Conservation (phyloP, 2,797 vertebrate genomes). For the Pantherophis alleghaniensis region DNA sequence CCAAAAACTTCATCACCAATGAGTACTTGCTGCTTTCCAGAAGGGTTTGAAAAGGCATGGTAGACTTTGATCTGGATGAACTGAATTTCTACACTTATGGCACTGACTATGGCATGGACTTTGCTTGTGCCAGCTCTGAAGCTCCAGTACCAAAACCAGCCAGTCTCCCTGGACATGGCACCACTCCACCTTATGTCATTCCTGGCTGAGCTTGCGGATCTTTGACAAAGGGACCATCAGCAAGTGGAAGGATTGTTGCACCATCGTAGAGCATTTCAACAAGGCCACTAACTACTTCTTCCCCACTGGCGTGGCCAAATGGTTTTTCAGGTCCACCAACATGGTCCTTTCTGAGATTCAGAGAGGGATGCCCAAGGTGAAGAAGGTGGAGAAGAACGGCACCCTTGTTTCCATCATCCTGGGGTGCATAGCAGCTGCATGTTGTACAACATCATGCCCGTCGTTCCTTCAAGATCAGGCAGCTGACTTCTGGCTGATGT, state of each 20-base stretch:
- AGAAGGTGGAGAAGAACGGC: constrained; percentile 90
- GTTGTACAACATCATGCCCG: constrained; percentile 92
- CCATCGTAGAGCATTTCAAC: constrained; percentile 86
- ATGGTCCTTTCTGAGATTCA: no score
- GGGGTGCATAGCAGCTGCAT: constrained; percentile 92
- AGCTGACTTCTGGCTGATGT: constrained; percentile 58
- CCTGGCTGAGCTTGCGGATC: constrained; percentile 93
- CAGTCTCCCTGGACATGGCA: constrained; percentile 94
- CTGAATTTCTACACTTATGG: constrained; percentile 88
- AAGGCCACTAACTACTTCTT: no score
- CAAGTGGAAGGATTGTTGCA: constrained; percentile 97
- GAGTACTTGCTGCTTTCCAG: constrained; percentile 94
- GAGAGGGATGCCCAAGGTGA: constrained; percentile 70
- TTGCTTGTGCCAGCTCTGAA: constrained; percentile 94
- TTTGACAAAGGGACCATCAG: constrained; percentile 92
- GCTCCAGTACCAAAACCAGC: constrained; percentile 95
- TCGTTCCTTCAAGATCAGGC: constrained; percentile 98
- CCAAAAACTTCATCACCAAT: constrained; percentile 93
- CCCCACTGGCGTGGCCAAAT: no score
- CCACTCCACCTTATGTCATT: constrained; percentile 92
- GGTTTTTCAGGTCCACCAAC: no score
- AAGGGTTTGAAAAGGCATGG: constrained; percentile 89
- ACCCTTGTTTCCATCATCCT: constrained; percentile 91
- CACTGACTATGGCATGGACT: constrained; percentile 80
- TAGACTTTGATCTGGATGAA: constrained; percentile 93